Base-by-base conservation (phyloP, 2,797 vertebrate genomes). In the Hydrocynus forskahlii region DNA sequence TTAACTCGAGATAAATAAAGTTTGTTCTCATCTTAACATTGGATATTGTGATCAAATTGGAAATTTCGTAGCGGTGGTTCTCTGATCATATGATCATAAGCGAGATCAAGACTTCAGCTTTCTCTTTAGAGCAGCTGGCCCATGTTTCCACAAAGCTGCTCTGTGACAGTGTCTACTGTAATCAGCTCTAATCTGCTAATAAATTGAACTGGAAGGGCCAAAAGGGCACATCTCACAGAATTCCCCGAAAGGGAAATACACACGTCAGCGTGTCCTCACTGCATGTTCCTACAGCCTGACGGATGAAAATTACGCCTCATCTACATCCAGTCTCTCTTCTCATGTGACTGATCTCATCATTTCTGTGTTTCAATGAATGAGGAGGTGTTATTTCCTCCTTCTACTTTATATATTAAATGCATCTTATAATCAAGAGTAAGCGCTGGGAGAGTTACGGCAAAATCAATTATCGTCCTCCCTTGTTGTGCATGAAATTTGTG, bases 401-500 rank as follows among this genome's bases (percentile, higher is more conserved):
- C 29, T 29, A 12, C 13, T 48, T 23, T 69, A 10, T 62, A 62
- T 8, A 64, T 7, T 38, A 40, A 38, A 14, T 6, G 14, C 64
- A 8, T 40, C 14, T 67, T 43, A 7, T 72, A 38, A 62, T 60
- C 48, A 79, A 75, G 50, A 57, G 48, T 35, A 13, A 54, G 50
- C 50, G 38, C 52, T 71, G 48, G 14, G 19, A 40, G 54, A 72
- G 54, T 17, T 55, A 10, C 12, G 0, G 19, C 35, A 59, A 60
- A 60, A 59, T 74, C 72, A 73, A 54, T 71, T 54, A 71, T 57
- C 23, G 40, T 12, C 14, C n/a, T 57, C 70, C 52, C 16, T 73
- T 57, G 66, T 6, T 7, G 38, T 38, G 52, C 7, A 5, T 57
- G 25, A 54, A 12, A 40, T 74, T 74, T 25, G 7, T 7, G 35